These are phyloP conservation scores for Limnephilus marmoratus DNA, from an alignment of 2,888 invertebrate species.

Conservation along the genomic window DNA sequence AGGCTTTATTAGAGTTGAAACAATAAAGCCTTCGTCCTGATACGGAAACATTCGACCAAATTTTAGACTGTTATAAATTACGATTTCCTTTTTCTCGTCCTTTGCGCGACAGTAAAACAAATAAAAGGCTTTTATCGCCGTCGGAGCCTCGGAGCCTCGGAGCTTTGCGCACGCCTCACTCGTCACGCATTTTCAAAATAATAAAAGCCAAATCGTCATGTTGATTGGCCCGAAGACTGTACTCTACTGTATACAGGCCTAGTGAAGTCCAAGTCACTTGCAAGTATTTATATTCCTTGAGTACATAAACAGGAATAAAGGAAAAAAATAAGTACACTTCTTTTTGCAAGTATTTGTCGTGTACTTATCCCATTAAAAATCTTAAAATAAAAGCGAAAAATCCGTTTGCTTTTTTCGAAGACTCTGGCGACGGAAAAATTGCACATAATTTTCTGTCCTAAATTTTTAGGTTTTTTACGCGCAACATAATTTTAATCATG, in stretches of 20 bases:
- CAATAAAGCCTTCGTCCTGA: slow-evolving; percentile 57
- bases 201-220: slow-evolving; percentile 63
- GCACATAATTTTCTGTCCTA: too few relatives aligned
- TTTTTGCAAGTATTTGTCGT: too few relatives aligned
- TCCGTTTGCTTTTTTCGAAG: too few relatives aligned
- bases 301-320: too few relatives aligned
- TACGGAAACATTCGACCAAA: slow-evolving; percentile 53
- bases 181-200: slow-evolving; percentile 51
- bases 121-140: slow-evolving; percentile 62
- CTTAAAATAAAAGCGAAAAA: too few relatives aligned
- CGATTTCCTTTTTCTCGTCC: slow-evolving; percentile 64
- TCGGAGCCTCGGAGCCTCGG: not conserved
- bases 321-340: too few relatives aligned
- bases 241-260: not conserved
- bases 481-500: too few relatives aligned
- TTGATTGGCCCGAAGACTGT: slow-evolving; percentile 60
- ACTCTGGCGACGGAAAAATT: too few relatives aligned
- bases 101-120: slow-evolving; percentile 64
- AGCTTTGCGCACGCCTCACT: not conserved
- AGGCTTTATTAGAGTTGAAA: slow-evolving; percentile 62
- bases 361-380: too few relatives aligned
- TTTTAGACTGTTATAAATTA: slow-evolving; percentile 65
- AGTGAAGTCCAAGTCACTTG: too few relatives aligned
- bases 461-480: too few relatives aligned
- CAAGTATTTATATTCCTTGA: too few relatives aligned